Base-by-base conservation (phyloP, 2,888 invertebrate species). In the Coenonympha glycerion region DNA sequence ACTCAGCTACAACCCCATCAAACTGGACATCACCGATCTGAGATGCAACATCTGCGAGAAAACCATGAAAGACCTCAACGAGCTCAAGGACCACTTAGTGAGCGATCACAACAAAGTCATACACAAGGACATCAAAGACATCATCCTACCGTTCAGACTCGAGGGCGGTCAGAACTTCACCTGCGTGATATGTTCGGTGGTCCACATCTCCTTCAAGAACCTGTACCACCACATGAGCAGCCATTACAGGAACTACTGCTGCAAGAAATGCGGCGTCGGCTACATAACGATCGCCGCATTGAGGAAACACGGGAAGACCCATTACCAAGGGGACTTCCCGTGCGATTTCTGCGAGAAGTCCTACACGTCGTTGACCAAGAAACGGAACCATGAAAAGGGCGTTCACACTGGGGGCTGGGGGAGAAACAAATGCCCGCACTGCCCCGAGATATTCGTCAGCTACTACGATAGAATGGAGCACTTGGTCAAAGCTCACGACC, bases 321-420 rank as follows among this genome's bases (percentile, higher is more conserved):
- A 88, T 61, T 82, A 78, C 1, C 84, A 81, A 31, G 87, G 88
- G 5, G 76, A 87, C 40, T 91, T 89, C 55, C 88, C 88, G 0
- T 90, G 89, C 61, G 79, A 78, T 13, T 83, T 71, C 36, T 90
- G 90, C 58, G 86, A 82, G 1, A 89, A 89, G 61, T 70, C 79
- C 6, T 90, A 89, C 64, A 87, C 89, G 3, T 86, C 89, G 0
- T 59, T 85, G 1, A 83, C 79, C 0, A 87, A 87, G 59, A 86
- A 84, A 50, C 63, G 78, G 0, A 84, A 87, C 42, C 87, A 87
- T 55, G 81, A 84, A 8, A 85, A 82, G 48, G 87, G 87, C 0
- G 87, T 86, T 0, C 87, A 87, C 49, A 81, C 73, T 0, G 79
- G 84, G 1, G 89, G 86, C 0, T 89, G 76, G 89, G 62, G 75